These are phyloP conservation scores for Saxicola maurus DNA, from an alignment of 2,797 vertebrate genomes.

Conservation along the genomic window DNA sequence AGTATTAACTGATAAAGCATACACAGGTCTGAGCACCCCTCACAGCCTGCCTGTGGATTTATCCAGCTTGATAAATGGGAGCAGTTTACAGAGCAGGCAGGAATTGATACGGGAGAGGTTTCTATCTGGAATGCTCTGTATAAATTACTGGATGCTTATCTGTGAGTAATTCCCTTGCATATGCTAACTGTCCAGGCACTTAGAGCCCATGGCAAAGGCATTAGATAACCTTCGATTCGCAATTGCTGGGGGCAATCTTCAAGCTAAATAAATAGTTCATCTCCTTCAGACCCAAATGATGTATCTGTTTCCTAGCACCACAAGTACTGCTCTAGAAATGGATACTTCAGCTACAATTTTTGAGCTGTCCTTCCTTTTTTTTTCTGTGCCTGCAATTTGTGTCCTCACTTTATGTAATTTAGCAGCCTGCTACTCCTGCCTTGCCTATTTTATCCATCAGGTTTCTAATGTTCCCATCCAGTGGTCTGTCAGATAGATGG, in stretches of 20 bases:
- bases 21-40: conserved; percentile 17
- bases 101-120: conserved; percentile 15
- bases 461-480: not conserved
- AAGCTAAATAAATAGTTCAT: conserved; percentile 34
- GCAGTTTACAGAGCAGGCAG: conserved; percentile 29
- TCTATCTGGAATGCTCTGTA: conserved; percentile 5
- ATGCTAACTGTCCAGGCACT: conserved; percentile 18
- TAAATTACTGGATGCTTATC: conserved; percentile 19
- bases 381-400: not conserved
- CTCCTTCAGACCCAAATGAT: conserved; percentile 17
- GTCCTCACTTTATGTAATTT: not conserved
- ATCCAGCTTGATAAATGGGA: conserved; percentile 22
- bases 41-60: conserved; percentile 1
- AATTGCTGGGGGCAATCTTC: not conserved
- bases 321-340: not conserved
- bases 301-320: not conserved
- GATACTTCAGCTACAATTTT: not conserved
- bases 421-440: not conserved
- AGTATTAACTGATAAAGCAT: conserved; percentile 37
- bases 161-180: conserved; percentile 21
- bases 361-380: not conserved
- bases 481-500: not conserved
- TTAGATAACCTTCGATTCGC: conserved; percentile 46
- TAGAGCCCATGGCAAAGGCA: conserved; percentile 10
- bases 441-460: not conserved